phyloP scores from a whole-genome alignment of 2,888 invertebrate genomes.

The Barypeithes pellucidus region DNA sequence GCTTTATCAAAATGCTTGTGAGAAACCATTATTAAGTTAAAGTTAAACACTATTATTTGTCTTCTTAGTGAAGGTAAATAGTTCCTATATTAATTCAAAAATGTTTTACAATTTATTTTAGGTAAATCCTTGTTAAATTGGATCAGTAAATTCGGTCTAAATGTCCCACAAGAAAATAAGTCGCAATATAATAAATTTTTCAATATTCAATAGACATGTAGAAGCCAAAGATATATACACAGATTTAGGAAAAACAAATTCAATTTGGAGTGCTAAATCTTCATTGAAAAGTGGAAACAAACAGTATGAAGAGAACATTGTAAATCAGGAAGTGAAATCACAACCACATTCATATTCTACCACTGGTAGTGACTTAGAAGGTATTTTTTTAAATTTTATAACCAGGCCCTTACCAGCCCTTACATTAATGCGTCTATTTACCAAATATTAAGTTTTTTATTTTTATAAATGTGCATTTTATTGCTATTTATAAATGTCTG shows the following conservation, averaged over 20 bases:
- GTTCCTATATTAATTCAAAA: too few relatives aligned
- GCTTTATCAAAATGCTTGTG: too few relatives aligned
- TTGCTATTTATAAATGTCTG: too few relatives aligned
- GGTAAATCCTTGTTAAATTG: background rate
- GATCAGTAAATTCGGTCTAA: background rate
- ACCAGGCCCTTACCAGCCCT: too few relatives aligned
- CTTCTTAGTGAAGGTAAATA: too few relatives aligned
- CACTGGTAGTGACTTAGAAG: constrained; percentile 39
- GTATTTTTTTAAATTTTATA: constrained; percentile 7
- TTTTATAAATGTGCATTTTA: too few relatives aligned
- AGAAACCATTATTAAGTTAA: too few relatives aligned
- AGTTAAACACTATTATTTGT: too few relatives aligned
- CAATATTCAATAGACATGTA: background rate
- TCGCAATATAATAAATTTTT: constrained; percentile 24
- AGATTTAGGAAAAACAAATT: constrained; percentile 14
- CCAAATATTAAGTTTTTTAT: too few relatives aligned
- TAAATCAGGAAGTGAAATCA: constrained; percentile 14
- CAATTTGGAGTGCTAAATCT: background rate
- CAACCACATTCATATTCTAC: constrained; percentile 25
- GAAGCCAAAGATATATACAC: background rate
- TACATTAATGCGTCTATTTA: too few relatives aligned
- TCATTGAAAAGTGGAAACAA: background rate
- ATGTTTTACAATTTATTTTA: background rate
- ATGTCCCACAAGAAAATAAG: constrained; percentile 23
- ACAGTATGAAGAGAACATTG: background rate